Base-by-base conservation (phyloP, 2,113 vertebrate species). In the Ondatra zibethicus region DNA sequence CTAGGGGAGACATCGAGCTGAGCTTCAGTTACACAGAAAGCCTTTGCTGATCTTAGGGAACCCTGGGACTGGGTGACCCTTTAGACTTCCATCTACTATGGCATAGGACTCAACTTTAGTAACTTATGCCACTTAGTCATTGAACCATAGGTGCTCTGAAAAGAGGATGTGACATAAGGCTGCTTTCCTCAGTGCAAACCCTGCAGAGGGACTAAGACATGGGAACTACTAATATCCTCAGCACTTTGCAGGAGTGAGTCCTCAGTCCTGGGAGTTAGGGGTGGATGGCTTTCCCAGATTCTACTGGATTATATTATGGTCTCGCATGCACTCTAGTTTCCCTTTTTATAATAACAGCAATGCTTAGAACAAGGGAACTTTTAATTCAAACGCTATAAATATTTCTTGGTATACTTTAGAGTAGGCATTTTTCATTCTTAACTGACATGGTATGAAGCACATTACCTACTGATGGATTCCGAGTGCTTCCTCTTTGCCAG, bases 21-120 rank as follows among this genome's bases (percentile, higher is more conserved):
- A 55, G 29, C 93, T 82, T 97, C 72, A 50, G 0, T 68, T 61
- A 25, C 45, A 65, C 70, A 82, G 87, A 80, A 84, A 94, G 27
- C 87, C 72, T 95, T 72, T 50, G 86, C 47, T n/a, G 17, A 65
- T 76, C 87, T 84, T 50, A n/a, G 14, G 50, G n/a, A 75, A 61
- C 65, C 36, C 50, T 72, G 58, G 39, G 23, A 55, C 58, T 55
- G 52, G 14, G 5, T 77, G 55, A 66, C 42, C 72, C 58, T 88
- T 93, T 39, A 81, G 36, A 52, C 50, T 55, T 82, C 42, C 45
- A 47, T 82, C 27, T 78, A 70, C 8, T 84, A 36, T n/a, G 73
- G 11, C 45, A 58, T 3, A 25, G n/a, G 45, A 11, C 78, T 85
- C 29, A 36, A n/a, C 84, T 39, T 88, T 39, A 52, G 33, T 89